Percentiles rank a stretch among this genome's conserved stretches.
These are phyloP conservation scores for Platichthys flesus DNA, from an alignment of 2,113 vertebrate genomes.

Conservation along the genomic window DNA sequence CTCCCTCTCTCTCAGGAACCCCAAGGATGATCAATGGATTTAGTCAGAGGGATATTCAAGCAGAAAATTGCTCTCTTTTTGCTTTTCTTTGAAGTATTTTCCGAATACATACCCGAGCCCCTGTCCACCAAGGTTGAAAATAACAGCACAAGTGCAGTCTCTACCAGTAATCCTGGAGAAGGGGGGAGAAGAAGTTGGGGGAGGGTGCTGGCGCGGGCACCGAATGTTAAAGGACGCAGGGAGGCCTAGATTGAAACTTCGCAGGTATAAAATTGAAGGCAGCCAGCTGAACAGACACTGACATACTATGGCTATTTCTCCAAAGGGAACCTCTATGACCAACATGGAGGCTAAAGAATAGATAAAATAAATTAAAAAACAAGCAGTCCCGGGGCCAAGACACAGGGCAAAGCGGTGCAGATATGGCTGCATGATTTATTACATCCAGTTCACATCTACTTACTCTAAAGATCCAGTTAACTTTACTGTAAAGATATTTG, in stretches of 20 bases:
- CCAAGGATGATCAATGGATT: slow-evolving; percentile 99
- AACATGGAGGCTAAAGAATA: slow-evolving; percentile 48
- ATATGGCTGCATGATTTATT: slow-evolving; percentile 62
- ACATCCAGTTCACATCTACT: slow-evolving; percentile 25
- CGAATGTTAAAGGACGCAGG: slow-evolving; percentile 80
- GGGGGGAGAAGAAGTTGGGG: slow-evolving; percentile 54
- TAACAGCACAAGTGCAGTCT: slow-evolving; percentile 79
- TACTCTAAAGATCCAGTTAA: slow-evolving; percentile 34
- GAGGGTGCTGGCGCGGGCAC: slow-evolving; percentile 57
- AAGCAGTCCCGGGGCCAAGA: slow-evolving; percentile 15
- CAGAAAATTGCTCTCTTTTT: slow-evolving; percentile 99
- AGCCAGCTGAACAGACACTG: slow-evolving; percentile 81
- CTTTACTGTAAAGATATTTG: slow-evolving; percentile 34
- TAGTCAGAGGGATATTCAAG: slow-evolving; percentile 99
- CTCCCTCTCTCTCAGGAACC: slow-evolving; percentile 91
- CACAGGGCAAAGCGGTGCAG: slow-evolving; percentile 43
- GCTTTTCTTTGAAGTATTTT: slow-evolving; percentile 92
- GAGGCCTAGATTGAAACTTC: slow-evolving; percentile 84
- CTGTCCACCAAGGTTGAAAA: slow-evolving; percentile 83
- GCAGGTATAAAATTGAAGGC: slow-evolving; percentile 87
- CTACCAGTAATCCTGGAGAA: slow-evolving; percentile 77
- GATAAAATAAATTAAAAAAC: slow-evolving; percentile 42
- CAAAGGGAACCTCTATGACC: slow-evolving; percentile 67
- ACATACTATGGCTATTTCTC: slow-evolving; percentile 77
- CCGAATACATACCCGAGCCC: slow-evolving; percentile 79